These are phyloP conservation scores for Argyrosomus regius DNA, from an alignment of 2,797 vertebrate genomes.

Conservation along the genomic window DNA sequence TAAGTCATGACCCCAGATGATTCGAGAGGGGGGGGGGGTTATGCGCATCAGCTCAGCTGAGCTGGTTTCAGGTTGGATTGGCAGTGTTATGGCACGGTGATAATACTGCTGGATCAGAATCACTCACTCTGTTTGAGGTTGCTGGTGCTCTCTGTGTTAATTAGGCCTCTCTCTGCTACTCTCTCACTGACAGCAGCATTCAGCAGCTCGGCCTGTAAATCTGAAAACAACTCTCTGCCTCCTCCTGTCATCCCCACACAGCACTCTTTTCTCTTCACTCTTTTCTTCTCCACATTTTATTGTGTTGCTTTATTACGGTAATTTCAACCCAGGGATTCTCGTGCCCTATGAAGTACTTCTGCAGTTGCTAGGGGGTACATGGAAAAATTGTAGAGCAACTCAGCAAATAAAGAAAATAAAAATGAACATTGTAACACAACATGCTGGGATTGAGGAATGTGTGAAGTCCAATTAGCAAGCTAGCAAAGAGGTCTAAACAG, in stretches of 20 bases:
- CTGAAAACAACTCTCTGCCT: conserved; percentile 64
- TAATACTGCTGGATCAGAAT: conserved; percentile 62
- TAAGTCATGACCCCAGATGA: conserved; percentile 50
- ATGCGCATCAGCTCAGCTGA: conserved; percentile 35
- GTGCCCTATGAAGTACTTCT: background rate
- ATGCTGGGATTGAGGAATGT: background rate
- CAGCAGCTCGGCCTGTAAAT: conserved; percentile 59
- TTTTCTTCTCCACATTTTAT: conserved; percentile 22
- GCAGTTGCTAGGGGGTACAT: background rate
- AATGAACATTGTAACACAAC: background rate
- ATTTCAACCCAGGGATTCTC: conserved; percentile 7
- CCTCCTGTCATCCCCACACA: conserved; percentile 39
- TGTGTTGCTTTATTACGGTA: conserved; percentile 19
- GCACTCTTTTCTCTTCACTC: conserved; percentile 1
- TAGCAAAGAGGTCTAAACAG: background rate
- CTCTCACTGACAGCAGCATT: conserved; percentile 46
- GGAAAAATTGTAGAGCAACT: background rate
- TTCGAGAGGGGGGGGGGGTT: background rate
- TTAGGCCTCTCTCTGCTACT: conserved; percentile 62
- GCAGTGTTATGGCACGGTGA: conserved; percentile 43
- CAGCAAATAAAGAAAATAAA: background rate
- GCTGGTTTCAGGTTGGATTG: conserved; percentile 53
- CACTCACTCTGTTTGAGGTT: conserved; percentile 53
- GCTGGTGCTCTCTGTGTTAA: conserved; percentile 68
- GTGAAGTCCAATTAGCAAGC: background rate